Conservation (phyloP, 2,113 vertebrate genomes). For the Orycteropus afer region DNA sequence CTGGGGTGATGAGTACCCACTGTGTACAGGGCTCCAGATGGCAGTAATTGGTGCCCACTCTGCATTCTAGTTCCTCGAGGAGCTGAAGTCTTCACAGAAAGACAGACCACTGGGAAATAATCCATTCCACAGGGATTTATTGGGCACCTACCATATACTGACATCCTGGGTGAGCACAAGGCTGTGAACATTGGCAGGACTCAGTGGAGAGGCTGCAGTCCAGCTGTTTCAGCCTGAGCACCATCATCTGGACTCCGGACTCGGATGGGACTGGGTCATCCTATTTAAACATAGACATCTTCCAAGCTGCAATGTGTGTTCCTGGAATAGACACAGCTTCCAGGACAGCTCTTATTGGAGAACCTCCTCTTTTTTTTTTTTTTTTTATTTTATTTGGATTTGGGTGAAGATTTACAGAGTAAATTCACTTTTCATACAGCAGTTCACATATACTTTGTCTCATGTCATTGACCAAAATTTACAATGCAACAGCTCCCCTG, state of each 20-base stretch:
- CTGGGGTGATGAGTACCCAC: neutral
- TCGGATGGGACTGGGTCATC: rapidly evolving
- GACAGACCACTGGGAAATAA: rapidly evolving
- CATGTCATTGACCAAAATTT: too few relatives aligned
- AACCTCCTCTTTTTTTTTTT: too few relatives aligned
- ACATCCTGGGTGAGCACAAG: neutral
- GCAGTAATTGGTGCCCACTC: too few relatives aligned
- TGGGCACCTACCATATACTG: neutral
- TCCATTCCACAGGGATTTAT: neutral
- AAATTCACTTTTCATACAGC: too few relatives aligned
- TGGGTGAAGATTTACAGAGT: too few relatives aligned
- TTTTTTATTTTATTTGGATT: too few relatives aligned
- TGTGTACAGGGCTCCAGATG: neutral
- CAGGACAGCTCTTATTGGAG: neutral
- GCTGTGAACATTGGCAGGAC: rapidly evolving
- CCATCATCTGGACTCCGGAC: neutral
- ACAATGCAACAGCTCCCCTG: too few relatives aligned
- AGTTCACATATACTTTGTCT: too few relatives aligned
- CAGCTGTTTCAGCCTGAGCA: rapidly evolving
- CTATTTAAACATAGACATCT: neutral
- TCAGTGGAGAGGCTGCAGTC: rapidly evolving
- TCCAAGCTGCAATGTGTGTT: neutral
- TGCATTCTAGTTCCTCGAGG: neutral
- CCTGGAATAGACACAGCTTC: neutral
- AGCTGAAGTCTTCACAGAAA: neutral